phyloP scores from a whole-genome alignment of 2,113 vertebrate genomes.

The Malurus alboscapulatus region DNA sequence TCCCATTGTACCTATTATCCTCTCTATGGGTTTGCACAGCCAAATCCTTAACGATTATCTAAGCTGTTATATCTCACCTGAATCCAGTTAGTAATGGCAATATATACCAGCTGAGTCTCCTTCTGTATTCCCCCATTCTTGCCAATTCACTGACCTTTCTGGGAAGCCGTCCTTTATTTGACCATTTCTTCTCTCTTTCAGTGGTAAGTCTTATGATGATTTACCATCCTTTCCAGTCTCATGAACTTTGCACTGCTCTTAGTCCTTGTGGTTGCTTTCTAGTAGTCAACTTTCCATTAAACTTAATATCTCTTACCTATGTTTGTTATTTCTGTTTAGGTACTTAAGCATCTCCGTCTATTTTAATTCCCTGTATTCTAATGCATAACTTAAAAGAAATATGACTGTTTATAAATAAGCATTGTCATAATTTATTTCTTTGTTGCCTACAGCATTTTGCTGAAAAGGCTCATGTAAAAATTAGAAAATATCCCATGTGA shows the following conservation, averaged over 20 bases:
- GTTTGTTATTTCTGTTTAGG: neutral
- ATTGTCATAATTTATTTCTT: neutral
- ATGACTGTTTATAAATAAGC: neutral
- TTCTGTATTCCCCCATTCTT: neutral
- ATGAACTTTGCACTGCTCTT: neutral
- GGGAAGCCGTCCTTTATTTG: neutral
- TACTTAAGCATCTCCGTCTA: neutral
- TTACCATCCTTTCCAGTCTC: neutral
- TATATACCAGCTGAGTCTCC: neutral
- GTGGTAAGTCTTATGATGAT: neutral
- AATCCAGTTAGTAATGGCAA: neutral
- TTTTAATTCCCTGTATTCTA: neutral
- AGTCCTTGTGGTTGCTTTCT: neutral
- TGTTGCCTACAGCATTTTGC: neutral
- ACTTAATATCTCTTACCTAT: neutral
- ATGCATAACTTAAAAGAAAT: neutral
- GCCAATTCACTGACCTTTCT: neutral
- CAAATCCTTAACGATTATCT: neutral
- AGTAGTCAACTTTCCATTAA: neutral
- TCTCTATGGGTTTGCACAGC: neutral
- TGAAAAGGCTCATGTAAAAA: neutral
- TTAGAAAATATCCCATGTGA: neutral
- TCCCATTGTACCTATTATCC: neutral
- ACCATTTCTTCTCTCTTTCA: neutral
- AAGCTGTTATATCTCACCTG: neutral